Evolutionary conservation across 1,140 invertebrate genomes (phyloP), one percentile per base, ranked within the genome.

Genomic region (Harlomillsia oculata): DNA sequence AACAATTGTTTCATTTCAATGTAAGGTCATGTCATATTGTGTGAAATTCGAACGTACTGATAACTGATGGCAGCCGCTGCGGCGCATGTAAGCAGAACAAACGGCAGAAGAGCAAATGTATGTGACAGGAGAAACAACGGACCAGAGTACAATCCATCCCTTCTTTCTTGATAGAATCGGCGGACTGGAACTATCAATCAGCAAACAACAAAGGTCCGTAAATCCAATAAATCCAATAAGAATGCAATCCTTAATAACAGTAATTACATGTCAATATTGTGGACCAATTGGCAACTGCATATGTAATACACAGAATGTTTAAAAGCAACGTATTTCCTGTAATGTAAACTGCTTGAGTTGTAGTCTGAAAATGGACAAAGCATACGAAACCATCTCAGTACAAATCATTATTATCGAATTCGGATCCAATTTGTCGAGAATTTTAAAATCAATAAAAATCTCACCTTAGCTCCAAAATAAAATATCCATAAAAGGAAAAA

Each of bases 91-190:
- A 89, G 69, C 29, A 87, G 78, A 4, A 86, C 87, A 60, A 91
- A 80, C 0, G 89, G 87, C 26, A 93, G 70, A 3, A 82, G 86
- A 6, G 87, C 78, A 0, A 90, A 67, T 46, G 83, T 82, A 68
- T 89, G 88, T 0, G 85, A 82, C 0, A 89, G 72, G 0, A 93
- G 73, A 59, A 92, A 82, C 56, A 88, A 79, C 0, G 87, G 84
- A 2, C 89, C 90, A 14, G 83, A 81, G 68, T 94, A 94, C 0
- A 89, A 71, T 1, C 88, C 88, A 68, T 91, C 86, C 49, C 89
- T 78, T 11, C 84, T 82, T 68, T 94, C 90, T 70, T 92, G 87
- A 59, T 90, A 92, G 69, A 91, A 93, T 23, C 90, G 75, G 72
- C 87, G 86, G 40, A 78, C 79, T 30, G 84, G 82, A 78, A 85